phyloP scores from a whole-genome alignment of 2,113 vertebrate genomes.

The Colistium nudipinnis region DNA sequence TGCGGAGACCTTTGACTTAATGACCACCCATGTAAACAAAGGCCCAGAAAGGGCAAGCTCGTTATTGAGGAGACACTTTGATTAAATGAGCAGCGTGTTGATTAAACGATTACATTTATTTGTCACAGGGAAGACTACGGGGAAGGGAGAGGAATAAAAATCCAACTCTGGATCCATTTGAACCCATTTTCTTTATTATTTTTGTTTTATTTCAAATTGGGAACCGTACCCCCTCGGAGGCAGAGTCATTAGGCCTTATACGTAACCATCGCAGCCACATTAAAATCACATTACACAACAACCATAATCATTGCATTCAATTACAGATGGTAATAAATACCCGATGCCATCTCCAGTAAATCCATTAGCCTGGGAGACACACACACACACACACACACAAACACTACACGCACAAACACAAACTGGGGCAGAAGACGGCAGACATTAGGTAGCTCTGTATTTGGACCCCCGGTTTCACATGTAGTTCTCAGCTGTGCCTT shows the following conservation, averaged over 20 bases:
- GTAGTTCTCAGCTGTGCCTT: slow-evolving; percentile 24
- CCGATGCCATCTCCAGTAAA: slow-evolving; percentile 81
- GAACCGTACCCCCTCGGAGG: slow-evolving; percentile 78
- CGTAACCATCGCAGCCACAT: slow-evolving; percentile 85
- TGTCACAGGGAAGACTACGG: slow-evolving; percentile 60
- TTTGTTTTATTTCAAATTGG: slow-evolving; percentile 66
- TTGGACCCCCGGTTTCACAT: slow-evolving; percentile 52
- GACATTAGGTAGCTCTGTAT: slow-evolving; percentile 33
- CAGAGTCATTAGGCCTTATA: slow-evolving; percentile 85
- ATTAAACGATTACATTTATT: slow-evolving; percentile 77
- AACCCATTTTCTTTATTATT: slow-evolving; percentile 13
- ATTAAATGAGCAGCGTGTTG: slow-evolving; percentile 67
- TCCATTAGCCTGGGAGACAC: slow-evolving; percentile 82
- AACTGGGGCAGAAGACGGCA: slow-evolving; percentile 23
- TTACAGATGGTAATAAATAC: slow-evolving; percentile 87
- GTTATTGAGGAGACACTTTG: slow-evolving; percentile 59
- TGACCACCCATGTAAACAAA: slow-evolving; percentile 60
- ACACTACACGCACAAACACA: slow-evolving; percentile 47
- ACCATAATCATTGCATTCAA: slow-evolving; percentile 87
- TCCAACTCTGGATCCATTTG: slow-evolving; percentile 63
- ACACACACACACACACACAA: slow-evolving; percentile 45
- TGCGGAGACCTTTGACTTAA: slow-evolving; percentile 69
- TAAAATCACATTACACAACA: slow-evolving; percentile 89
- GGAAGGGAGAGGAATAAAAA: slow-evolving; percentile 59
- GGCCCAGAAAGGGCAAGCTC: slow-evolving; percentile 59